Percentiles rank a stretch among this genome's conserved stretches.
phyloP scores from a whole-genome alignment of 2,888 invertebrate genomes.

The Ophion ellenae region DNA sequence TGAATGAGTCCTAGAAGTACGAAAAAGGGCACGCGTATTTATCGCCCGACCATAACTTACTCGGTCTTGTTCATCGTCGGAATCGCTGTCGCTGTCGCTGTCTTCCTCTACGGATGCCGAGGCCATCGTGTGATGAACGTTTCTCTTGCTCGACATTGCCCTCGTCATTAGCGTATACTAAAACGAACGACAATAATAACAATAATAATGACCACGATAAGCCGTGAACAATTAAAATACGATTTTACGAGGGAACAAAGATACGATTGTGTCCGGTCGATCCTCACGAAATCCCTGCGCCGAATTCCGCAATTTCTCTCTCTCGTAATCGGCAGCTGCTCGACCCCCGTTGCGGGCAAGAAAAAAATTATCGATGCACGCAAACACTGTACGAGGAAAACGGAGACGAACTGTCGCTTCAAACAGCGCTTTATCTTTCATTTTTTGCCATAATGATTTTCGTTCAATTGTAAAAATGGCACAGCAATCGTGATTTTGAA shows the following conservation, averaged over 20 bases:
- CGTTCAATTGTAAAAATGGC: too few species aligned
- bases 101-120: constrained; percentile 68
- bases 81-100: constrained; percentile 86
- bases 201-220: background rate
- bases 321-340: background rate
- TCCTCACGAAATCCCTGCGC: background rate
- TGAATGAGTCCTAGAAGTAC: background rate
- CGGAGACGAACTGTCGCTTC: background rate
- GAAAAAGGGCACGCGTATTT: background rate
- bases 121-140: constrained; percentile 74
- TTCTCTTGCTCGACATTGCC: constrained; percentile 76
- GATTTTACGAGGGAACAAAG: constrained; percentile 8
- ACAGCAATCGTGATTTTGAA: too few species aligned
- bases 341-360: background rate
- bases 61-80: constrained; percentile 86
- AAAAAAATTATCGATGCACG: constrained; percentile 38
- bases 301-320: background rate
- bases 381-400: constrained; percentile 8
- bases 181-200: constrained; percentile 49
- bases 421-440: too few species aligned
- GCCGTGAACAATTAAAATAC: background rate
- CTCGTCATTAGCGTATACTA: constrained; percentile 71
- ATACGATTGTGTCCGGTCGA: constrained; percentile 10
- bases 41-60: constrained; percentile 78
- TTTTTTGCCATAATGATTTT: too few species aligned